Evolutionary conservation across 2,888 invertebrate genomes (phyloP).

Genomic region (Brassicogethes aeneus): DNA sequence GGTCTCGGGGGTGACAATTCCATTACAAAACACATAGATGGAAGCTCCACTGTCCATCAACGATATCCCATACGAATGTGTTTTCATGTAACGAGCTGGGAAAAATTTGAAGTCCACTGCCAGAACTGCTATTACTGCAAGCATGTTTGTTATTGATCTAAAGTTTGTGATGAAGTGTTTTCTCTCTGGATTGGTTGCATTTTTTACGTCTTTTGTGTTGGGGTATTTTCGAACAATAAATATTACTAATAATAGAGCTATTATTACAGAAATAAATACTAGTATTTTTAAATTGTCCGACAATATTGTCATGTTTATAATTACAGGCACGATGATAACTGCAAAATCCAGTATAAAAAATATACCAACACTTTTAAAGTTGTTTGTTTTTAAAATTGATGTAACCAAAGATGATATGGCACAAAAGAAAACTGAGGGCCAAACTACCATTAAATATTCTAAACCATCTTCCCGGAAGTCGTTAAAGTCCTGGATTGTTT

Average conservation of each 20-base stretch:
- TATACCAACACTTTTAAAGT: conserved; percentile 2
- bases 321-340: conserved; percentile 46
- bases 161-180: conserved; percentile 52
- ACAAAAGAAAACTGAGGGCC: no score
- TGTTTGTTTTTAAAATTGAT: background rate
- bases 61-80: conserved; percentile 74
- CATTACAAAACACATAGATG: conserved; percentile 74
- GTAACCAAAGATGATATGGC: no score
- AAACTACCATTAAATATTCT: no score
- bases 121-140: conserved; percentile 74
- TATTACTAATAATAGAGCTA: no score
- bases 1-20: conserved; percentile 57
- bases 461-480: no score
- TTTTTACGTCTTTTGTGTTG: no score
- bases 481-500: no score
- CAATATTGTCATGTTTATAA: conserved; percentile 49
- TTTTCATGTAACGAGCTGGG: conserved; percentile 80
- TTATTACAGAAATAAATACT: no score
- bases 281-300: no score
- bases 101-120: conserved; percentile 90
- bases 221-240: no score
- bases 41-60: conserved; percentile 97
- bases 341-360: conserved; percentile 46
- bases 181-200: conserved; percentile 4
- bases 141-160: conserved; percentile 60